Base-by-base conservation (phyloP, 2,888 invertebrate genomes). In the Microplitis manilae region DNA sequence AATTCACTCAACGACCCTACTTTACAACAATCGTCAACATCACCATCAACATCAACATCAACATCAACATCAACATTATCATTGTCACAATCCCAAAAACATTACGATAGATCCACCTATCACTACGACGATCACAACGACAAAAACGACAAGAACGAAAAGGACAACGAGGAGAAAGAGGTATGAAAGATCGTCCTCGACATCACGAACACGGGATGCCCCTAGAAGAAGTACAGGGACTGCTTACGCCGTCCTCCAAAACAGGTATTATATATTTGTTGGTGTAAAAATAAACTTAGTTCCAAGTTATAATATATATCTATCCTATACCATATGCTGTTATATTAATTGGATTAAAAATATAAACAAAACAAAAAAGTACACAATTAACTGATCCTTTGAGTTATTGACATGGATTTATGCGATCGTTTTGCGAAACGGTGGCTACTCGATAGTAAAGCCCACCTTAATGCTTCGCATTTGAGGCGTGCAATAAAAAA, bases 141-240 rank as follows among this genome's bases (percentile, higher is more conserved):
- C 13, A 2, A 30, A 30, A 30, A 30, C 30, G 30, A 30, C 30
- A 30, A 30, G 30, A 30, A 30, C 30, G 30, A 30, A 1, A 30
- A 30, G 30, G 2, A 4, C 30, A 5, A 50, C 75, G 50, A 74
- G 77, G 79, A 69, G 80, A 67, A 82, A 80, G 80, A 86, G 86
- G 84, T 80, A 89, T 89, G 88, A 88, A 86, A 84, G 87, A 89
- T 82, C 88, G 86, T 78, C 82, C 86, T 79, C 87, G 86, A 77
- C 87, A 86, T 82, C 86, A 85, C 82, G 87, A 89, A 79, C 87
- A 86, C 83, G 86, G 86, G 80, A 88, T 89, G 88, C 89, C 89
- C 81, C 81, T 89, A 78, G 89, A 89, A 76, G 89, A 89, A 81
- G 85, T 88, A 75, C 89, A 89, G 80, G 89, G 88, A 79, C 81